A percentile compares a stretch with the other conserved stretches of the same genome.
phyloP scores from a whole-genome alignment of 2,888 invertebrate species.

The Chaitophorus viminalis region DNA sequence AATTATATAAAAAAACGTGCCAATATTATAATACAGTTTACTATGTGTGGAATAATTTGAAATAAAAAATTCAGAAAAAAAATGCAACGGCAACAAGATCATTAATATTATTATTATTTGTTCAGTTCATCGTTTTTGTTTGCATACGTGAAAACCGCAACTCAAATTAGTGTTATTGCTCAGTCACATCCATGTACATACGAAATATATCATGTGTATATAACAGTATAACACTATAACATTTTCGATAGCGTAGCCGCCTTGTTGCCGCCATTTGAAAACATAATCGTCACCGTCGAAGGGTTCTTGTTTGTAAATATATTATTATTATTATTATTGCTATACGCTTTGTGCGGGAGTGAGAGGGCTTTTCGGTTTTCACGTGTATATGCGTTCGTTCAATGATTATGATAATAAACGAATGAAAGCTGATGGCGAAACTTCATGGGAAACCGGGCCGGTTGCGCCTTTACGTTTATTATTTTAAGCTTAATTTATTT shows the following conservation, averaged over 20 bases:
- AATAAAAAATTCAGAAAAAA: too few relatives aligned
- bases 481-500: conserved; percentile 61
- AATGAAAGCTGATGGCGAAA: conserved; percentile 35
- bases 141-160: too few relatives aligned
- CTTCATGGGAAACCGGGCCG: conserved; percentile 51
- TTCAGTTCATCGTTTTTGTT: too few relatives aligned
- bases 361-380: conserved; percentile 20
- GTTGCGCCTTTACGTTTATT: conserved; percentile 56
- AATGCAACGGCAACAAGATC: too few relatives aligned
- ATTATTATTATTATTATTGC: too few relatives aligned
- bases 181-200: background rate
- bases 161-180: too few relatives aligned
- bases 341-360: background rate
- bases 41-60: too few relatives aligned
- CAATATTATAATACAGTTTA: too few relatives aligned
- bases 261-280: background rate
- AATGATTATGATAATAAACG: conserved; percentile 37
- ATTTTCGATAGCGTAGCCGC: background rate
- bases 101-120: too few relatives aligned
- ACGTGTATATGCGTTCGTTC: conserved; percentile 7
- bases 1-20: too few relatives aligned
- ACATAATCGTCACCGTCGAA: background rate
- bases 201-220: too few relatives aligned
- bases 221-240: too few relatives aligned
- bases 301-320: background rate